Conservation (phyloP, 1,140 invertebrate genomes). For the Streblospio benedicti region DNA sequence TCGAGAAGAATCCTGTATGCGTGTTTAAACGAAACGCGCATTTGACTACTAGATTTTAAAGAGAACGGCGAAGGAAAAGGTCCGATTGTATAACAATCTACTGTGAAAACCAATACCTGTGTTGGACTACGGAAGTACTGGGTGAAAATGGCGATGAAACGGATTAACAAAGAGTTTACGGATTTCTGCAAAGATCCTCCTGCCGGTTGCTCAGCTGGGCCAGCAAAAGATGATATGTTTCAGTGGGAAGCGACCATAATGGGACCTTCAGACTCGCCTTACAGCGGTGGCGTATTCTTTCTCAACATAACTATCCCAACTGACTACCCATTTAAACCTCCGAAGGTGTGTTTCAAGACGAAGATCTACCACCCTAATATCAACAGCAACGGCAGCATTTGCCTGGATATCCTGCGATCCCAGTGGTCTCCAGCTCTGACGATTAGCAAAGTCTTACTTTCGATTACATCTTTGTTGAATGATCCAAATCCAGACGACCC, state of each 20-base stretch:
- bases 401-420: conserved; percentile 95
- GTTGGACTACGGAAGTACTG: too few relatives aligned
- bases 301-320: conserved; percentile 98
- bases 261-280: conserved; percentile 56
- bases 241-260: conserved; percentile 9
- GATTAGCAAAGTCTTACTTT: conserved; percentile 90
- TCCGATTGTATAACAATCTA: too few relatives aligned
- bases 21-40: too few relatives aligned
- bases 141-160: too few relatives aligned
- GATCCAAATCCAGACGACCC: conserved; percentile 99
- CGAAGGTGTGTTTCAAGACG: conserved; percentile 97
- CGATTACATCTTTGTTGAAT: conserved; percentile 96
- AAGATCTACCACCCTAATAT: conserved; percentile 99
- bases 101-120: too few relatives aligned
- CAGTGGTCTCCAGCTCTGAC: too few relatives aligned
- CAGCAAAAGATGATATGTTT: conserved; percentile 40
- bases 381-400: conserved; percentile 99
- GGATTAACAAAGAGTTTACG: conserved; percentile 44
- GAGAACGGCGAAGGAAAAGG: too few relatives aligned
- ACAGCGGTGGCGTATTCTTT: conserved; percentile 97
- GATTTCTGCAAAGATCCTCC: conserved; percentile 44
- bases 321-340: conserved; percentile 98
- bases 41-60: too few relatives aligned
- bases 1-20: too few relatives aligned
- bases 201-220: conserved; percentile 46